These are phyloP conservation scores for Silurus asotus DNA, from an alignment of 2,113 vertebrate genomes.

Conservation along the genomic window DNA sequence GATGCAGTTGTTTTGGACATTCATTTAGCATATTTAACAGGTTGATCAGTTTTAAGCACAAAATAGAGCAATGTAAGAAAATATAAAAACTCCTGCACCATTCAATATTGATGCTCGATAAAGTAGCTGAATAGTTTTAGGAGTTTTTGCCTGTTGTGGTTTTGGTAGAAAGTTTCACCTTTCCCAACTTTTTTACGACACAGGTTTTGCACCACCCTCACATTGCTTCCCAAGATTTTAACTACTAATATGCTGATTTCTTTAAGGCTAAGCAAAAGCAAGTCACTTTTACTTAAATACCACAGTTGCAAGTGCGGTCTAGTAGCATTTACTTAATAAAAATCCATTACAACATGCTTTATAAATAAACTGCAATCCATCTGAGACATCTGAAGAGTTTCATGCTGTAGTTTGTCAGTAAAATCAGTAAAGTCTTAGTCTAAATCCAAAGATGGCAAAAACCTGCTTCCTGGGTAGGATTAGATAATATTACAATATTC, in stretches of 20 bases:
- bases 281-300: not conserved
- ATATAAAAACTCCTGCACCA: not conserved
- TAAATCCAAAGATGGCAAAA: no score
- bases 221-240: not conserved
- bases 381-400: not conserved
- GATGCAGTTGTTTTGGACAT: not conserved
- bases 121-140: not conserved
- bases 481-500: not conserved
- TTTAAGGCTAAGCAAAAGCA: not conserved
- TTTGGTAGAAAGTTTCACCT: not conserved
- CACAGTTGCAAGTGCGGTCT: not conserved
- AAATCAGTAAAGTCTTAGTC: not conserved
- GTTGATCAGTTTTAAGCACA: not conserved
- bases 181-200: not conserved
- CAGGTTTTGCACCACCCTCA: not conserved
- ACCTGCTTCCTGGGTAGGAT: no score
- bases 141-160: not conserved
- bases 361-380: not conserved
- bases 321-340: not conserved
- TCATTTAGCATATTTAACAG: not conserved
- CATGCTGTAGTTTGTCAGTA: not conserved
- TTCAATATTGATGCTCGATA: not conserved
- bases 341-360: not conserved
- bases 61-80: not conserved
- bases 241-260: not conserved